Conservation (phyloP, 2,888 invertebrate species). For the Trilocha varians region DNA sequence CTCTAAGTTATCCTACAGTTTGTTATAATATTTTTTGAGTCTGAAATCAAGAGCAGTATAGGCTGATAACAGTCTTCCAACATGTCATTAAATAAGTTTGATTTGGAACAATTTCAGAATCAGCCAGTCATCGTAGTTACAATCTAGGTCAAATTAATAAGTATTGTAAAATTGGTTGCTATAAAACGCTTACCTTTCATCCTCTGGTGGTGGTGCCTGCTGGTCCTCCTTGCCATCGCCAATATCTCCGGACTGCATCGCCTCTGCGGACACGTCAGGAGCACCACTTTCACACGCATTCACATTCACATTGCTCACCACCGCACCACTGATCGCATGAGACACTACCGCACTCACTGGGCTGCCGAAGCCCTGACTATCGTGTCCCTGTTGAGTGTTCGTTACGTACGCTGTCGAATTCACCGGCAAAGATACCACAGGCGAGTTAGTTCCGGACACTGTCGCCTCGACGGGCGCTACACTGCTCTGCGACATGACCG, state of each 20-base stretch:
- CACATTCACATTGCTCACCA: constrained; percentile 64
- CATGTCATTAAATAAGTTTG: no score
- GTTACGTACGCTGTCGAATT: constrained; percentile 52
- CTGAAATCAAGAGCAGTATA: no score
- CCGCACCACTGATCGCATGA: constrained; percentile 58
- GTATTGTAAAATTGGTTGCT: background rate
- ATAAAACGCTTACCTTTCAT: constrained; percentile 59
- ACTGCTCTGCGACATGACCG: constrained; percentile 68
- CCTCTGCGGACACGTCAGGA: constrained; percentile 44
- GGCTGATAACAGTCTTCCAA: no score
- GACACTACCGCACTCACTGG: constrained; percentile 68
- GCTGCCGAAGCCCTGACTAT: constrained; percentile 67
- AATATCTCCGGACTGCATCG: constrained; percentile 47
- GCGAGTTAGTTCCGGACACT: constrained; percentile 68
- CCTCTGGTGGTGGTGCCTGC: constrained; percentile 47
- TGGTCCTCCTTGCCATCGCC: constrained; percentile 65
- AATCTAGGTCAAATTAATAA: background rate
- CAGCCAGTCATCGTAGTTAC: no score
- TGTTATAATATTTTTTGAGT: no score
- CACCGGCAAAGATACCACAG: constrained; percentile 65
- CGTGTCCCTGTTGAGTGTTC: constrained; percentile 49
- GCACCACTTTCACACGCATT: constrained; percentile 65
- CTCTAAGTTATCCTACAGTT: no score
- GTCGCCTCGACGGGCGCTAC: constrained; percentile 59
- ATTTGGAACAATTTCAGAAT: no score